phyloP scores from a whole-genome alignment of 2,797 vertebrate genomes.

The Bufotes viridis region DNA sequence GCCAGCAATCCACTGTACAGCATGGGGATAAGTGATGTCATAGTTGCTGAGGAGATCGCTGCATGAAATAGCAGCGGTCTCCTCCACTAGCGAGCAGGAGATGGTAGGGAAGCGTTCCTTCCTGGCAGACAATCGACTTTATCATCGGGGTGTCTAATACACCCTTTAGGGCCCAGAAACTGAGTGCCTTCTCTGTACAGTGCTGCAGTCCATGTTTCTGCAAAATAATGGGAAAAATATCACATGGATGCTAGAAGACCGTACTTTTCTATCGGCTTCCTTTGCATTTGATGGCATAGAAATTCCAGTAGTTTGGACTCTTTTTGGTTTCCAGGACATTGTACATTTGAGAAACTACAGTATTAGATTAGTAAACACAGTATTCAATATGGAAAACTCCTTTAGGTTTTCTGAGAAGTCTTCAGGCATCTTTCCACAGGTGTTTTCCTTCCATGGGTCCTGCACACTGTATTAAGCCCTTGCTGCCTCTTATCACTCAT shows the following conservation, averaged over 20 bases:
- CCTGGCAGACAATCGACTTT: too few species aligned
- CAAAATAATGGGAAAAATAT: not conserved
- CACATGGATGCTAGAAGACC: not conserved
- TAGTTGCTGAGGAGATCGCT: too few species aligned
- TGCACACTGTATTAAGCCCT: conserved; percentile 26
- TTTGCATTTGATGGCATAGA: not conserved
- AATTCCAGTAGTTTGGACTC: not conserved
- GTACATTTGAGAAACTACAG: not conserved
- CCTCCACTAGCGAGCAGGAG: too few species aligned
- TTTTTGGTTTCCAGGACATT: not conserved
- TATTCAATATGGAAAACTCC: not conserved
- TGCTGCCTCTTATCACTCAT: conserved; percentile 74
- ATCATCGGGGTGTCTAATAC: too few species aligned
- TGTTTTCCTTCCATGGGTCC: conserved; percentile 43
- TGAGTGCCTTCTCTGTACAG: not conserved
- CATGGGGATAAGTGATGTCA: too few species aligned
- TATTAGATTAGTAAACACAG: not conserved
- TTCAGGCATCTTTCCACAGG: conserved; percentile 11
- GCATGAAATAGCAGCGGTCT: too few species aligned
- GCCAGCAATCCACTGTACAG: too few species aligned
- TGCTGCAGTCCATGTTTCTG: not conserved
- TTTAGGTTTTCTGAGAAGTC: not conserved
- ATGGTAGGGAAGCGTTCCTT: too few species aligned
- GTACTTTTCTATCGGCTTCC: too few species aligned
- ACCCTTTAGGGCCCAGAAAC: not conserved